A percentile compares a stretch with the other conserved stretches of the same genome.
phyloP scores from a whole-genome alignment of 2,797 vertebrate genomes.

The Numenius phaeopus region DNA sequence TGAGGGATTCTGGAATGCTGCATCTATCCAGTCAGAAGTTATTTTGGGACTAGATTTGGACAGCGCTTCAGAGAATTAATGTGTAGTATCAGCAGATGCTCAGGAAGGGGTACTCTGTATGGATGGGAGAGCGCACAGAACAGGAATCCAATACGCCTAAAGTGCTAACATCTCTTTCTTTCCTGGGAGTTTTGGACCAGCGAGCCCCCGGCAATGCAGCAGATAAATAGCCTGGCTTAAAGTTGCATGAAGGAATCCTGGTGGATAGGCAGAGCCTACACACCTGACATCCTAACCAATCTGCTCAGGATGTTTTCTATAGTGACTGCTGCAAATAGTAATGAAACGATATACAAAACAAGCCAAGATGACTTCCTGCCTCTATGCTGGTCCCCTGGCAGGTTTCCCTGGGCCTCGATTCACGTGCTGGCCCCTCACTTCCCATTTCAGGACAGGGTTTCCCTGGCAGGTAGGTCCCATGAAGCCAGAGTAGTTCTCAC shows the following conservation, averaged over 20 bases:
- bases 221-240: background rate
- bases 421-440: background rate
- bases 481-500: background rate
- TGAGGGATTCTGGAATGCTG: background rate
- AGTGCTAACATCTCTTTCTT: background rate
- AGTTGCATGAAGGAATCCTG: background rate
- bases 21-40: background rate
- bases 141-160: background rate
- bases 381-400: background rate
- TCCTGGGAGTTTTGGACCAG: background rate
- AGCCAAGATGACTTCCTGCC: background rate
- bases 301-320: background rate
- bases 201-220: background rate
- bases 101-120: background rate
- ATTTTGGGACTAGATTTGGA: background rate
- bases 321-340: background rate
- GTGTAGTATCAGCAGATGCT: background rate
- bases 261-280: background rate
- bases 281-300: background rate
- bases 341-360: background rate
- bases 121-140: background rate
- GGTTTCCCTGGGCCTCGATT: background rate
- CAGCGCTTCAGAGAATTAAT: background rate
- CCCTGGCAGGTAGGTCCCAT: background rate
- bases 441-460: background rate